These are phyloP conservation scores for Eleutherodactylus coqui DNA, from an alignment of 2,797 vertebrate species.

Conservation along the genomic window DNA sequence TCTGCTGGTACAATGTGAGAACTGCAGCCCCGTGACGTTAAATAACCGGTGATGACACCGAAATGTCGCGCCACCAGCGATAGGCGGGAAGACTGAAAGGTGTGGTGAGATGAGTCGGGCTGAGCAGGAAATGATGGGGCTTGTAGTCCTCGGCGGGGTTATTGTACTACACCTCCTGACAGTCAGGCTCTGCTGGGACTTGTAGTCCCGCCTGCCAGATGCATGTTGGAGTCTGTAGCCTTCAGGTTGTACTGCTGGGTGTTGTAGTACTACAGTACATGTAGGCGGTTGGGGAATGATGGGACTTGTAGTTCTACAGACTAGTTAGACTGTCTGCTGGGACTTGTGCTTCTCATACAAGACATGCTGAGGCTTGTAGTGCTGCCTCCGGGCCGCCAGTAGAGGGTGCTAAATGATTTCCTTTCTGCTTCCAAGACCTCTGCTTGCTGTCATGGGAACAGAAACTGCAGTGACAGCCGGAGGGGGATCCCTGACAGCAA, in stretches of 20 bases:
- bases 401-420: not conserved
- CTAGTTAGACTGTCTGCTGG: not conserved
- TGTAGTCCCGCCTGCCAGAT: not conserved
- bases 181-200: not conserved
- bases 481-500: too few relatives aligned
- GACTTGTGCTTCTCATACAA: not conserved
- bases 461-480: too few relatives aligned
- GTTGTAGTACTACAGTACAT: not conserved
- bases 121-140: not conserved
- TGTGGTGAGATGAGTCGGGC: not conserved
- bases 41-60: not conserved
- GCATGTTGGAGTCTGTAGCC: not conserved
- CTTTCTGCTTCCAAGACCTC: not conserved
- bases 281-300: too few relatives aligned
- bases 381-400: too few relatives aligned
- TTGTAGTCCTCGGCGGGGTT: not conserved
- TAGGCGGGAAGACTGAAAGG: conserved; percentile 19
- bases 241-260: not conserved
- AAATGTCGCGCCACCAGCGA: not conserved
- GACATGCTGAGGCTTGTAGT: too few relatives aligned
- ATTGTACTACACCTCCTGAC: too few relatives aligned
- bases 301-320: too few relatives aligned
- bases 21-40: not conserved
- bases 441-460: not conserved
- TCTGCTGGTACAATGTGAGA: not conserved